Percentiles rank a stretch among this genome's conserved stretches.
phyloP scores from a whole-genome alignment of 2,113 vertebrate species.

The Clarias batrachus region DNA sequence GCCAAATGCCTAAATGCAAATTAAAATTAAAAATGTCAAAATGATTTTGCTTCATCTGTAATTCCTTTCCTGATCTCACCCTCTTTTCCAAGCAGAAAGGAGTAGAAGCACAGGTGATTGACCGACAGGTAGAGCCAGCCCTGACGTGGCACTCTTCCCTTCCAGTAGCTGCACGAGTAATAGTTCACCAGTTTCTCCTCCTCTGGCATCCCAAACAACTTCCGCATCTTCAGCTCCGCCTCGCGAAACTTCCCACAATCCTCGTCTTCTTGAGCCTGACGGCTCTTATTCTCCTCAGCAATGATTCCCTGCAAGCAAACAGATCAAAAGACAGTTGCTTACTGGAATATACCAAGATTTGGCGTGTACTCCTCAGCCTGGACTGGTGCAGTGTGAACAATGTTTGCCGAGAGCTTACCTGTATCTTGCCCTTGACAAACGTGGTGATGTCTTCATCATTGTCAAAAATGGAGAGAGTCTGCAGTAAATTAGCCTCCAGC shows the following conservation, averaged over 20 bases:
- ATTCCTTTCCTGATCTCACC: constrained; percentile 70
- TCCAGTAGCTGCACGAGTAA: constrained; percentile 98
- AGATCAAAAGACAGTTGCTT: not conserved
- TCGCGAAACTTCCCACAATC: constrained; percentile 95
- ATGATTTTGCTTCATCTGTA: not conserved
- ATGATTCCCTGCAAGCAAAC: constrained; percentile 85
- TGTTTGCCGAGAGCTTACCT: constrained; percentile 69
- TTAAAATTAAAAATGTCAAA: not conserved
- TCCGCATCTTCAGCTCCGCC: constrained; percentile 93
- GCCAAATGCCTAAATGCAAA: no score
- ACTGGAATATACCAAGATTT: not conserved
- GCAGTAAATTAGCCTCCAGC: constrained; percentile 92
- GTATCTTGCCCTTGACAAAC: constrained; percentile 97
- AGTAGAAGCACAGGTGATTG: constrained; percentile 98
- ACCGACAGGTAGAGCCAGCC: constrained; percentile 95
- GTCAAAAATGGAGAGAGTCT: constrained; percentile 96
- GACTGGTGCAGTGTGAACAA: not conserved
- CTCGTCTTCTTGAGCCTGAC: constrained; percentile 83
- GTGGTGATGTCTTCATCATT: constrained; percentile 94
- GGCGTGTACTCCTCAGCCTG: no score
- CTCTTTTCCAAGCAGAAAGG: constrained; percentile 94
- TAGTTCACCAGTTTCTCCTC: constrained; percentile 98
- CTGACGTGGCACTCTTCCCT: constrained; percentile 91
- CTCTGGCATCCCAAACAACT: constrained; percentile 94
- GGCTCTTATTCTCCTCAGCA: constrained; percentile 90